These are phyloP conservation scores for Tetragnatha versicolor DNA, from an alignment of 1,140 invertebrate species.

Conservation along the genomic window DNA sequence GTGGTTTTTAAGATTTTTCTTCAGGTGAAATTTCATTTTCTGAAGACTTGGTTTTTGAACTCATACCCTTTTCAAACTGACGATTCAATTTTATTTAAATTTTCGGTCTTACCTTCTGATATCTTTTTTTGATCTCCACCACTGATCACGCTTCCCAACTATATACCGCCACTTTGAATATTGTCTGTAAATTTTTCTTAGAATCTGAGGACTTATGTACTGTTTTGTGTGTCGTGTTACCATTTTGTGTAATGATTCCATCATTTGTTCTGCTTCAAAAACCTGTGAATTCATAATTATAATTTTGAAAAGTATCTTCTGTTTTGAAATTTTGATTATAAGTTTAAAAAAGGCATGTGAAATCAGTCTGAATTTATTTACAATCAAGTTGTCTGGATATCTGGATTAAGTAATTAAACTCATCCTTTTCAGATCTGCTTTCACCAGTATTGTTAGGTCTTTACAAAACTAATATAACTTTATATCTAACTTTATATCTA, in stretches of 20 bases:
- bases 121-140: neutral
- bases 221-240: neutral
- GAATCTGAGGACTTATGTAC: constrained; percentile 12
- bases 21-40: neutral
- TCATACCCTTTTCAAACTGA: neutral
- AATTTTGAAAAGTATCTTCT: too few species aligned
- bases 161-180: constrained; percentile 13
- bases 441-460: too few species aligned
- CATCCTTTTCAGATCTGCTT: too few species aligned
- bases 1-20: neutral
- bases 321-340: too few species aligned
- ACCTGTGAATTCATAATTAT: too few species aligned
- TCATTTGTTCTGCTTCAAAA: neutral
- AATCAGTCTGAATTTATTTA: too few species aligned
- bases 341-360: too few species aligned
- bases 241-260: neutral
- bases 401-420: too few species aligned
- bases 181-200: constrained; percentile 12
- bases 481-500: too few species aligned
- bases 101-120: neutral
- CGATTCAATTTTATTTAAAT: neutral
- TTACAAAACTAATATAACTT: too few species aligned
- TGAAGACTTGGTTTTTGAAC: neutral
- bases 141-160: neutral
- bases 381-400: too few species aligned